Conservation (phyloP, 2,888 invertebrate species). For the Eurytoma adleriae region DNA sequence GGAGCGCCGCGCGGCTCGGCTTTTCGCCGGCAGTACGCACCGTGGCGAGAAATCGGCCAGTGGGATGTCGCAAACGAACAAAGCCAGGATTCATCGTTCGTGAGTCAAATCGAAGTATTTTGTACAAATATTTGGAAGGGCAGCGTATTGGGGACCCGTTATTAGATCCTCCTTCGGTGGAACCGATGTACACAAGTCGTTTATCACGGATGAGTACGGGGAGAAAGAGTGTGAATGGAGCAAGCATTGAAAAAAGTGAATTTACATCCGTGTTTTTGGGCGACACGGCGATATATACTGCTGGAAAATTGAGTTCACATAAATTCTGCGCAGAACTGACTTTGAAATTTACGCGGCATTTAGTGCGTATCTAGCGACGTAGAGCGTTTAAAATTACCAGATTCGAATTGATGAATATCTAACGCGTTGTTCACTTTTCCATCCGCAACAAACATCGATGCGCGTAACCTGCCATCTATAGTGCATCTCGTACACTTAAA, state of each 20-base stretch:
- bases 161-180: constrained; percentile 26
- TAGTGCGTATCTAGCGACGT: not conserved
- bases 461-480: not conserved
- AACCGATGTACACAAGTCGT: constrained; percentile 49
- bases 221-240: constrained; percentile 2
- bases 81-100: constrained; percentile 13
- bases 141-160: not conserved
- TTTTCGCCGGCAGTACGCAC: not conserved
- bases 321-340: constrained; percentile 19
- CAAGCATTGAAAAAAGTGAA: constrained; percentile 31
- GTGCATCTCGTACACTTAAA: constrained; percentile 22
- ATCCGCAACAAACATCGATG: too few species aligned
- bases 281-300: constrained; percentile 1
- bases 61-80: not conserved
- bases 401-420: not conserved
- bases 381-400: not conserved
- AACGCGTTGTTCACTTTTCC: not conserved
- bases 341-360: not conserved
- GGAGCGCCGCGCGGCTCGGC: not conserved
- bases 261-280: constrained; percentile 41
- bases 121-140: constrained; percentile 35
- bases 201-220: constrained; percentile 41
- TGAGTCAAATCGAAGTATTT: constrained; percentile 23
- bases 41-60: not conserved
- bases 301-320: constrained; percentile 42